Evolutionary conservation across 2,797 vertebrate species (phyloP).

Genomic region (Malurus leucopterus): DNA sequence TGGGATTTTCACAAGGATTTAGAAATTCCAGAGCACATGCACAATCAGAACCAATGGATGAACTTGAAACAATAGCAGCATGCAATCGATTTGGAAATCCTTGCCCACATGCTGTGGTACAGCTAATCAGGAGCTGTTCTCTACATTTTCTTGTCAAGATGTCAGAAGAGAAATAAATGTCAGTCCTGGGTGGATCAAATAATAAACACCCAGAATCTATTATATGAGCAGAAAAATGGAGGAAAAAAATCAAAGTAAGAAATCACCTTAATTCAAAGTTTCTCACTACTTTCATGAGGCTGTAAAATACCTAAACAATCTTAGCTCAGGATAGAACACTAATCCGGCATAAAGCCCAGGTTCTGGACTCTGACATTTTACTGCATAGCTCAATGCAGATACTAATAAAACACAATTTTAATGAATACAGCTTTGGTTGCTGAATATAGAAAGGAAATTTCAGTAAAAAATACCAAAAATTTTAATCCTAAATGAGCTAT

Average conservation of each 20-base stretch:
- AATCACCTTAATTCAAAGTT: neutral
- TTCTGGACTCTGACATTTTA: neutral
- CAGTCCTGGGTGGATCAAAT: neutral
- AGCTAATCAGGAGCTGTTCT: neutral
- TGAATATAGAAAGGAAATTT: slow-evolving; percentile 28
- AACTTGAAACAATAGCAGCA: neutral
- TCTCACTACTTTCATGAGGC: neutral
- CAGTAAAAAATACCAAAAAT: neutral
- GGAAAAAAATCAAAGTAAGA: neutral
- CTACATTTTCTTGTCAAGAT: neutral
- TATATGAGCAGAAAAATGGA: neutral
- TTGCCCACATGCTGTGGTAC: neutral
- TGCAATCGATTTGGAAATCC: neutral
- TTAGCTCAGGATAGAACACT: neutral
- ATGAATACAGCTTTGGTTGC: slow-evolving; percentile 6
- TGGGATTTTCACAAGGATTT: neutral
- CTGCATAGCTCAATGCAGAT: neutral
- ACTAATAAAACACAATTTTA: slow-evolving; percentile 6
- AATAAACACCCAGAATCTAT: neutral
- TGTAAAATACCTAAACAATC: neutral
- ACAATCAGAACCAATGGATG: neutral
- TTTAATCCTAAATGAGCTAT: slow-evolving; percentile 46
- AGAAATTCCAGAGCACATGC: neutral
- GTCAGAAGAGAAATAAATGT: neutral
- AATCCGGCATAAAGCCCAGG: neutral